Evolutionary conservation across 2,113 vertebrate species (phyloP), one percentile per base, ranked within the genome.

Genomic region (Microtus montanus): DNA sequence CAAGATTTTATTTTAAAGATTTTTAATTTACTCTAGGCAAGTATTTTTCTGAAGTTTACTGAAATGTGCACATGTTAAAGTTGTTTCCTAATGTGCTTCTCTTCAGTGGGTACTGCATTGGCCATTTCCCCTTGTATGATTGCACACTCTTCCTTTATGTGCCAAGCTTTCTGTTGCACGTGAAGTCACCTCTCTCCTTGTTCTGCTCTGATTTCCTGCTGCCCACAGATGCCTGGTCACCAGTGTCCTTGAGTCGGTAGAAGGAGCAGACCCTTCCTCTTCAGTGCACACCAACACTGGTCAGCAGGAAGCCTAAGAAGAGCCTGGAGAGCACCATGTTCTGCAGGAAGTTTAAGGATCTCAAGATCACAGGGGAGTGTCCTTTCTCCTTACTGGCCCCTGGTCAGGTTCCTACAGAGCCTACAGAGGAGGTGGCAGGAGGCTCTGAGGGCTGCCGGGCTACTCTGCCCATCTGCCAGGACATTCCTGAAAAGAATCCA

Each of bases 311-410:
- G 54, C 28, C 15, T 1, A 12, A 44, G 33, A 28, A 26, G 74
- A 22, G 22, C 3, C 47, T 91, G 26, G 44, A 30, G 0, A 87
- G 13, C 98, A 99, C 83, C 92, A 99, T 99, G 99, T 99, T 99
- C 98, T 99, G 99, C 97, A 98, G 99, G 66, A 99, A 99, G 98
- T 98, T 99, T 96, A 99, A 99, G 97, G 99, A 99, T 58, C 98
- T 99, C 97, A 99, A 99, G 97, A 99, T 99, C 96, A 98, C 99
- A 58, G 99, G 99, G 92, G 99, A 99, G 87, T 99, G 99, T 96
- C 99, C 99, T 17, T 99, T 99, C 98, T 99, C 99, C 95, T 97
- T 98, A 97, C 96, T 98, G 97, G 98, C 98, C 82, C 98, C 98
- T 89, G 98, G 98, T 77, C 98, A 98, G 92, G 97, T 98, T 94